Evolutionary conservation across 1,140 invertebrate genomes (phyloP).

Genomic region (Riptortus pedestris): DNA sequence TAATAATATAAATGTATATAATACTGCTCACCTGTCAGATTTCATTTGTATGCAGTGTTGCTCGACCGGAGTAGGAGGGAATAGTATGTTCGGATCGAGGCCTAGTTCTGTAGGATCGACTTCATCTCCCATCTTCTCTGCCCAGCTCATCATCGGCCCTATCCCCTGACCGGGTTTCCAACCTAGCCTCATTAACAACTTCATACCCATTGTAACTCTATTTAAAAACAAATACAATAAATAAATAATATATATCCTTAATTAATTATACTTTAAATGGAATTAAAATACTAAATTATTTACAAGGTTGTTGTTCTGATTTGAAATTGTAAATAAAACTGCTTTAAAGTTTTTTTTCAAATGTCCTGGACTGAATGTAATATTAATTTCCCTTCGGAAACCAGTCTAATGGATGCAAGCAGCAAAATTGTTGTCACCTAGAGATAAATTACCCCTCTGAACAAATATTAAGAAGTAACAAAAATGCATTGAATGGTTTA

Average conservation of each 20-base stretch:
- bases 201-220: conserved; percentile 77
- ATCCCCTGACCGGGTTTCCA: conserved; percentile 86
- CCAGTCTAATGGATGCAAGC: too few species aligned
- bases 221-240: conserved; percentile 27
- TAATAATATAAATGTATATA: too few species aligned
- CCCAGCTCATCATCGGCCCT: conserved; percentile 56
- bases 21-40: not conserved
- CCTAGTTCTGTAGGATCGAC: conserved; percentile 33
- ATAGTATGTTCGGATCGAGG: conserved; percentile 42
- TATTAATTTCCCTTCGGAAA: too few species aligned
- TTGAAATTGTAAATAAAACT: not conserved
- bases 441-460: too few species aligned
- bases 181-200: conserved; percentile 74
- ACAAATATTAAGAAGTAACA: too few species aligned
- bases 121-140: conserved; percentile 48
- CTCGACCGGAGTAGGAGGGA: conserved; percentile 46
- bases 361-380: too few species aligned
- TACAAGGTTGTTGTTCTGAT: not conserved
- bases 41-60: not conserved
- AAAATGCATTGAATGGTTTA: too few species aligned
- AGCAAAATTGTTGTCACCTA: too few species aligned
- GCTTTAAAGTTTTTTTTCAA: not conserved
- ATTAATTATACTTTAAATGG: too few species aligned
- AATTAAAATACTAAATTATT: not conserved
- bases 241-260: too few species aligned